Evolutionary conservation across 2,113 vertebrate species (phyloP), one percentile per base, ranked within the genome.

Genomic region (Paracanthobrama guichenoti): DNA sequence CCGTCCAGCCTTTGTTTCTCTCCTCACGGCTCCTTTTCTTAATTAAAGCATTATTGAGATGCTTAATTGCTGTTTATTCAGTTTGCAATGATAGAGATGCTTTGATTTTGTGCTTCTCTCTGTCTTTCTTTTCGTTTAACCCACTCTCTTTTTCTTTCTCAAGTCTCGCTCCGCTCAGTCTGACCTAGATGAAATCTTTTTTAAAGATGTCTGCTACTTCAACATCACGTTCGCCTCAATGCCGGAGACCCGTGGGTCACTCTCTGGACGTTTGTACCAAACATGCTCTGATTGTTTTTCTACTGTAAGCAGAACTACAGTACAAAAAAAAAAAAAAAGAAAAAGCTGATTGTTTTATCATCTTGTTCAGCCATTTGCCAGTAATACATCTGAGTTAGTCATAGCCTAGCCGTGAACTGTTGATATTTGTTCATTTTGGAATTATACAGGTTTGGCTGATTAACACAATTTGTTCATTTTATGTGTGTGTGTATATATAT

Each of bases 61-160:
- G 94, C 93, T 95, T 96, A 95, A 97, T 95, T 96, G 93, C 91
- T 88, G 87, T 93, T 93, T 93, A 93, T 85, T 93, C 92, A 88
- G 82, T 86, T 89, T 90, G 92, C 94, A 94, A 95, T 93, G 92
- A 93, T 94, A 92, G 86, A 72, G 91, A 93, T 88, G 75, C 3
- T 77, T 71, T 42, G 76, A 75, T 60, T 82, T 86, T 86, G 26
- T 83, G 16, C 24, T 81, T 75, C 28, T 62, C 62, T 20, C 6
- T 83, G 74, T 46, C 13, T 72, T 76, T 75, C 18, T 79, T 62
- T 79, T 79, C 48, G 42, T 57, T 22, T 59, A 31, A n/a, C 10
- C 6, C 6, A 10, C 22, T 55, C 46, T 13, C 48, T 28, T 6
- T 46, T 62, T 74, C 24, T 60, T 46, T 28, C 26, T 81, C 9